Base-by-base conservation (phyloP, 2,797 vertebrate genomes). In the Crenuchus spilurus region DNA sequence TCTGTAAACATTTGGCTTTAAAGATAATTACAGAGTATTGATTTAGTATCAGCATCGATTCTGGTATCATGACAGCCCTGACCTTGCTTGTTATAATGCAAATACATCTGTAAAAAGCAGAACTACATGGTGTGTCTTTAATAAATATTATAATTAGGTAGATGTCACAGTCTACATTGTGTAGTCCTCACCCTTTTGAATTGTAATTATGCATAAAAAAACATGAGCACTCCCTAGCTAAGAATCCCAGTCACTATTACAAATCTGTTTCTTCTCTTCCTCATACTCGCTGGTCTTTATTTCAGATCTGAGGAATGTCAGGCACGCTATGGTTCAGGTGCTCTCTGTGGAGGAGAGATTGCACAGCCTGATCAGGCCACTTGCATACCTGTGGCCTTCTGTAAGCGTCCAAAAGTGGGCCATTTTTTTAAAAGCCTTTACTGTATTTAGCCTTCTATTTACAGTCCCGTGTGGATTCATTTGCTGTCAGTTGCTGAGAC, bases 271-370 rank as follows among this genome's bases (percentile, higher is more conserved):
- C 57, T 41, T 10, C 51, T 26, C 51, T 14, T 16, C 35, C 22
- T 42, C 72, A 37, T 64, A 58, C 46, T 69, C 71, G 70, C 77
- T 42, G 24, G 70, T 84, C 66, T 75, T 85, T 85, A 79, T 76
- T 87, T 83, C 33, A 84, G 79, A 80, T 82, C 79, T 79, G 61
- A 82, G 81, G 86, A 88, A 91, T 86, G 86, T 72, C 83, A 82
- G 82, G 82, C 70, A 90, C 90, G 89, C 79, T 68, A 72, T 11
- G 30, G 46, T 81, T 88, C 74, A 57, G 35, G 75, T 82, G 81
- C 63, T 24, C 66, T 13, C 52, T 31, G 18, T 49, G 48, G 68
- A 76, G 78, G 79, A 57, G 52, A 71, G 70, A 80, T 80, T 54
- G 64, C n/a, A 9, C 58, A 20, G 16, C 66, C 82, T 63, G 82